phyloP scores from a whole-genome alignment of 2,797 vertebrate species.

The Gymnocypris eckloni region DNA sequence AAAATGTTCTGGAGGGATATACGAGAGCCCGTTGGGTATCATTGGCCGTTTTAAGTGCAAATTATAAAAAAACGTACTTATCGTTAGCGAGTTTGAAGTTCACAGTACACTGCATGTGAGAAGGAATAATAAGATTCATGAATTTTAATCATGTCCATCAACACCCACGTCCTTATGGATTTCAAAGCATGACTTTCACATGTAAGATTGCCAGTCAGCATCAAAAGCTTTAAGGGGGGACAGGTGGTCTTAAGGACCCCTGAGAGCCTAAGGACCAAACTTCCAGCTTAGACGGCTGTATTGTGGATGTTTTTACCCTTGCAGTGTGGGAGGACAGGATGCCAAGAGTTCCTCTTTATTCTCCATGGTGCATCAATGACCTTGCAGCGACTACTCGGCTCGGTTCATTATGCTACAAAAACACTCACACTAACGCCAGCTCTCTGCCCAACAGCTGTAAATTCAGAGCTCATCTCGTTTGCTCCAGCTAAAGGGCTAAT shows the following conservation, averaged over 20 bases:
- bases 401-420: constrained; percentile 46
- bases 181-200: constrained; percentile 43
- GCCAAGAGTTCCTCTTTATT: constrained; percentile 48
- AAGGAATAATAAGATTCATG: constrained; percentile 42
- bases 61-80: background rate
- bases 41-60: background rate
- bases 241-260: constrained; percentile 44
- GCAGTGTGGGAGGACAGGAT: constrained; percentile 30
- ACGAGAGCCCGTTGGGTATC: constrained; percentile 25
- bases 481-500: constrained; percentile 33
- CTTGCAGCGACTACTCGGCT: constrained; percentile 32
- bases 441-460: constrained; percentile 31
- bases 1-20: constrained; percentile 39
- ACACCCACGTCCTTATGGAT: constrained; percentile 21
- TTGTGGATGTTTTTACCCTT: constrained; percentile 53
- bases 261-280: constrained; percentile 34
- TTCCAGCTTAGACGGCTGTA: constrained; percentile 25
- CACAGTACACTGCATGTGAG: constrained; percentile 24
- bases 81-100: constrained; percentile 15
- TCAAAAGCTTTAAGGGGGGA: constrained; percentile 44
- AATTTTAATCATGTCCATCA: constrained; percentile 56
- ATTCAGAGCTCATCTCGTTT: constrained; percentile 18
- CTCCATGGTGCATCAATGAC: constrained; percentile 40
- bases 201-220: constrained; percentile 44
- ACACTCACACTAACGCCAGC: constrained; percentile 1